Conservation (phyloP, 2,797 vertebrate species). For the Mareca penelope region DNA sequence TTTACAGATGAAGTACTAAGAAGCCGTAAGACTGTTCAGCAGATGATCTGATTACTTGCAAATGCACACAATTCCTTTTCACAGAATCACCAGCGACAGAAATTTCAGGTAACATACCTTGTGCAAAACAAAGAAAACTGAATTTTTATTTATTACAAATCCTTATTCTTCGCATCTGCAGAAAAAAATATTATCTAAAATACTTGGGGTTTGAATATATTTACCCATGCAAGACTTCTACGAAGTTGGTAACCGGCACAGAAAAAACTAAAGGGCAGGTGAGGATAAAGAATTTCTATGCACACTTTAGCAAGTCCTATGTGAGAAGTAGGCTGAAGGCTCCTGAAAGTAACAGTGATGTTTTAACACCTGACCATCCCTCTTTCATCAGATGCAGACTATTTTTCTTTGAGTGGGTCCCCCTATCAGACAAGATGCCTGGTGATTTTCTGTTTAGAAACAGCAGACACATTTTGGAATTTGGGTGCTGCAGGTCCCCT, state of each 20-base stretch:
- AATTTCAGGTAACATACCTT: not conserved
- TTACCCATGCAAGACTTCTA: not conserved
- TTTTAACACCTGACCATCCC: not conserved
- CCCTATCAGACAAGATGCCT: not conserved
- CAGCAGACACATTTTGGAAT: not conserved
- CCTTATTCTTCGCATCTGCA: not conserved
- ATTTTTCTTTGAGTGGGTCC: rapidly evolving
- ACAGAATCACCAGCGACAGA: not conserved
- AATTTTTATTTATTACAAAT: not conserved
- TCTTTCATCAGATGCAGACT: not conserved
- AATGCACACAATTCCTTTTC: not conserved
- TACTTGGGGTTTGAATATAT: not conserved
- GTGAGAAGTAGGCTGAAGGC: not conserved
- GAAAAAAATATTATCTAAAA: not conserved
- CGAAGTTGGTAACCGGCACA: not conserved
- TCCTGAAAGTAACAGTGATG: not conserved
- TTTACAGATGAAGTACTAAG: not conserved
- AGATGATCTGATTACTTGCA: not conserved
- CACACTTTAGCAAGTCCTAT: too few species aligned
- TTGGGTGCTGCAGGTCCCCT: not conserved
- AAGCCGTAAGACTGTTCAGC: not conserved
- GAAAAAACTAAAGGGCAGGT: not conserved
- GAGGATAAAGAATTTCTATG: too few species aligned
- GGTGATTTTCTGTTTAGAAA: not conserved
- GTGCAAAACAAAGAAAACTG: not conserved